These are phyloP conservation scores for Macroteleia sp. DNA, from an alignment of 2,888 invertebrate genomes.

Conservation along the genomic window DNA sequence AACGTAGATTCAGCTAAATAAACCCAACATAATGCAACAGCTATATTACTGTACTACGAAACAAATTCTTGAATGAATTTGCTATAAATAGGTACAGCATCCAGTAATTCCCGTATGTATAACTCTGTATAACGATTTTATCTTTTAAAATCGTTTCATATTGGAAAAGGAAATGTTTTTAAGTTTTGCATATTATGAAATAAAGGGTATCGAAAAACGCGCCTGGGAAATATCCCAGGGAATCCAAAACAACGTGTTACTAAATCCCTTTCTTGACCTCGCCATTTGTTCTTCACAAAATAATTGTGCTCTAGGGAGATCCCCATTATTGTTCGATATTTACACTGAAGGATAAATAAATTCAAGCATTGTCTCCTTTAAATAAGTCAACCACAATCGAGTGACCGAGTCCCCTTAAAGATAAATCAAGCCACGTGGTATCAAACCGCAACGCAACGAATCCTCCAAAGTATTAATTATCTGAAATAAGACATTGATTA, in stretches of 20 bases:
- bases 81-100: too few relatives aligned
- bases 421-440: constrained; percentile 19
- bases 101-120: too few relatives aligned
- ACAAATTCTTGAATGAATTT: too few relatives aligned
- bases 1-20: too few relatives aligned
- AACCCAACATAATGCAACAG: too few relatives aligned
- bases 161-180: too few relatives aligned
- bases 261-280: constrained; percentile 29
- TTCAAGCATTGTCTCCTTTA: constrained; percentile 1
- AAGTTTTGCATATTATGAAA: constrained; percentile 35
- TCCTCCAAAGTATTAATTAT: constrained; percentile 41
- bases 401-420: neutral
- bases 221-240: constrained; percentile 41
- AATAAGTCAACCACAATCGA: constrained; percentile 39
- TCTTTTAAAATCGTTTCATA: too few relatives aligned
- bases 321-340: constrained; percentile 18
- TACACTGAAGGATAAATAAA: constrained; percentile 31
- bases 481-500: constrained; percentile 37
- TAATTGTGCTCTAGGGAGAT: constrained; percentile 37
- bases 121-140: too few relatives aligned
- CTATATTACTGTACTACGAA: too few relatives aligned
- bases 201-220: constrained; percentile 16
- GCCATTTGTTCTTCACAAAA: constrained; percentile 26
- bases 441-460: neutral
- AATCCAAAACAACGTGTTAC: constrained; percentile 19